Evolutionary conservation across 2,797 vertebrate species (phyloP).

Genomic region (Acomys russatus): DNA sequence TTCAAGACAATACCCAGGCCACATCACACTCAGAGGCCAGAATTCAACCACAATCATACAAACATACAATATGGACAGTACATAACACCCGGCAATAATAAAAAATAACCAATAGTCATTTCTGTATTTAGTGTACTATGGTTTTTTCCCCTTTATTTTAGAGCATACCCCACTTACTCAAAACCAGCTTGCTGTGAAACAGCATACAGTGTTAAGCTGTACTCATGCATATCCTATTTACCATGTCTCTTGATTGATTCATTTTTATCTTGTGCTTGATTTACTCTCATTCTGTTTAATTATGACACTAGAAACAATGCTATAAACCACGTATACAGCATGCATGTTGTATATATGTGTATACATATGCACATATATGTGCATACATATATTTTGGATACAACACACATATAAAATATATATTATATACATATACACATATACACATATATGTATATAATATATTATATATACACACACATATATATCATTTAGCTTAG

Average conservation of each 20-base stretch:
- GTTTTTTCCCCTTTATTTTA: not conserved
- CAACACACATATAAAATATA: too few relatives aligned
- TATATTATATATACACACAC: not conserved
- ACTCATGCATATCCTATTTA: not conserved
- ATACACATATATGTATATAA: not conserved
- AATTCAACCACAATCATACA: not conserved
- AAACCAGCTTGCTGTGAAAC: not conserved
- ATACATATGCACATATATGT: too few relatives aligned
- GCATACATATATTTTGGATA: not conserved
- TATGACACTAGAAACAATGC: not conserved
- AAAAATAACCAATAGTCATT: not conserved
- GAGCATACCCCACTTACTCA: not conserved
- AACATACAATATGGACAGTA: not conserved
- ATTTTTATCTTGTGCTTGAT: not conserved
- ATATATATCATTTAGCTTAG: not conserved
- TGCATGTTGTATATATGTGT: not conserved
- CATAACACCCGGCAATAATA: not conserved
- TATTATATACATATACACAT: too few relatives aligned
- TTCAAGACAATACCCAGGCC: not conserved
- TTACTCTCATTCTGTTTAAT: not conserved
- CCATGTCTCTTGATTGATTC: not conserved
- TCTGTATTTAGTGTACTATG: not conserved
- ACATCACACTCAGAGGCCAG: not conserved
- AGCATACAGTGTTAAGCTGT: not conserved
- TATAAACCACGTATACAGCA: not conserved